Conservation (phyloP, 2,113 vertebrate genomes). For the Petrocephalus zakoni region DNA sequence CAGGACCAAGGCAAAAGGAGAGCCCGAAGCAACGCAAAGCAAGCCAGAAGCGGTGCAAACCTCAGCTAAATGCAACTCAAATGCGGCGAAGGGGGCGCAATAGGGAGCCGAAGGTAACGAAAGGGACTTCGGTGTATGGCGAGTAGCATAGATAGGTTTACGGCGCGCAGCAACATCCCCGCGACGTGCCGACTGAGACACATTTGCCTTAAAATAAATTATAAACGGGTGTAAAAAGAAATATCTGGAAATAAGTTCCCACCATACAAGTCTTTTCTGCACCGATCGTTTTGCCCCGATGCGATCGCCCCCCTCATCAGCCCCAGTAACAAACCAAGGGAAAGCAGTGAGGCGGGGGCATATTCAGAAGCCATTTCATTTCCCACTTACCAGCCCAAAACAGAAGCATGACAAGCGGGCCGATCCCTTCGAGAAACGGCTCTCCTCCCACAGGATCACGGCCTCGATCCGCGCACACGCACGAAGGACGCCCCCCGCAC, state of each 20-base stretch:
- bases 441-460: background rate
- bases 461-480: background rate
- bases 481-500: background rate
- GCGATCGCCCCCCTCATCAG: background rate
- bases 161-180: background rate
- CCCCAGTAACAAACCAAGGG: background rate
- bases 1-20: background rate
- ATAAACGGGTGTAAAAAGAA: background rate
- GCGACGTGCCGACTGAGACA: background rate
- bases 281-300: background rate
- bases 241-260: background rate
- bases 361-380: constrained; percentile 10
- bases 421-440: background rate
- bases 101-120: background rate
- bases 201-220: background rate
- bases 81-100: background rate
- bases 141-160: background rate
- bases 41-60: background rate
- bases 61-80: background rate
- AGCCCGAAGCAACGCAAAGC: background rate
- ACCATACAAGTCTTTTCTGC: background rate
- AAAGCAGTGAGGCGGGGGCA: background rate
- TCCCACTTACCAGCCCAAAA: constrained; percentile 22
- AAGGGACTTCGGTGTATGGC: background rate
- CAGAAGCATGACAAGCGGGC: background rate